Evolutionary conservation across 2,888 invertebrate species (phyloP).

Genomic region (Metopia argyrocephala): DNA sequence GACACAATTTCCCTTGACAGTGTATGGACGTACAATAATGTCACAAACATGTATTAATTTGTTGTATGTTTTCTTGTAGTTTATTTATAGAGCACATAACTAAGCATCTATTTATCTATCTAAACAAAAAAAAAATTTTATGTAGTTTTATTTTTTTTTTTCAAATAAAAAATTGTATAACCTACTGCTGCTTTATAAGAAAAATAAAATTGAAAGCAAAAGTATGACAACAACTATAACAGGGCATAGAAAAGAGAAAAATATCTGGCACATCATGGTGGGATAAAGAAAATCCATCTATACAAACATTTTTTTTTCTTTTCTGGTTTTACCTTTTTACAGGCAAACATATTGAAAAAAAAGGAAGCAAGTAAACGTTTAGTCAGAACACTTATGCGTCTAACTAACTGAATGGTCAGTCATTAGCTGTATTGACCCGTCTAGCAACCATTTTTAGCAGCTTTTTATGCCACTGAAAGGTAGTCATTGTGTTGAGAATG

Average conservation of each 20-base stretch:
- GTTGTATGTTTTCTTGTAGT: no score
- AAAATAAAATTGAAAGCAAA: no score
- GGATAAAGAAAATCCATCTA: constrained; percentile 23
- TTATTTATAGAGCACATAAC: no score
- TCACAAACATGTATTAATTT: no score
- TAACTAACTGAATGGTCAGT: neutral
- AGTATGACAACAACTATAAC: neutral
- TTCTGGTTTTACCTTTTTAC: constrained; percentile 32
- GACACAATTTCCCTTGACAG: constrained; percentile 37
- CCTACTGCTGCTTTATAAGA: no score
- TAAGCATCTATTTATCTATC: no score
- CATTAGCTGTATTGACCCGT: no score
- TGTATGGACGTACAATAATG: no score
- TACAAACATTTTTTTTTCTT: constrained; percentile 18
- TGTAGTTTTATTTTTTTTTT: no score
- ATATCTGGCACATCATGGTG: constrained; percentile 14
- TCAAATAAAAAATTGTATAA: neutral
- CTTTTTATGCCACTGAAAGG: constrained; percentile 27
- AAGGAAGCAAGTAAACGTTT: neutral
- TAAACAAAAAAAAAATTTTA: no score
- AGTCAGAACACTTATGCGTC: neutral
- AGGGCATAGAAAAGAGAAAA: neutral
- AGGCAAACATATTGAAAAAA: neutral
- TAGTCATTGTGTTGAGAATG: no score
- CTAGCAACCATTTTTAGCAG: neutral